These are phyloP conservation scores for Peromyscus leucopus DNA, from an alignment of 2,113 vertebrate genomes.

Conservation along the genomic window DNA sequence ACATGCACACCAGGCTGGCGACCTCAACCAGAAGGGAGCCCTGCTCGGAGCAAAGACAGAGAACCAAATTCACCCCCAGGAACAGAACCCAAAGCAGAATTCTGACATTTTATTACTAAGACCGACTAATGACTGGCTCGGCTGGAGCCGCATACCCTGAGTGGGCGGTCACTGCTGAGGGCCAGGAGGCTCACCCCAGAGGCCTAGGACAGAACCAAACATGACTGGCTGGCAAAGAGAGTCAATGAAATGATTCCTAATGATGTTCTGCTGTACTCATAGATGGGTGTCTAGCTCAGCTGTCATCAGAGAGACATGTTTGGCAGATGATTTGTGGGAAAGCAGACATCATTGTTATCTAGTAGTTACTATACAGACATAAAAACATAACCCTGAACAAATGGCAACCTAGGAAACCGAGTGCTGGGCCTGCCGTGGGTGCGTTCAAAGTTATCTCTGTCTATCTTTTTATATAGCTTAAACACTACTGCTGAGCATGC, in stretches of 20 bases:
- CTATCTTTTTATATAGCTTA: neutral
- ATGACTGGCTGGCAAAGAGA: too few species aligned
- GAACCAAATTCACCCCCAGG: conserved; percentile 31
- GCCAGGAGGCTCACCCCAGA: too few species aligned
- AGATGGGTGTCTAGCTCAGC: too few species aligned
- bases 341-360: neutral
- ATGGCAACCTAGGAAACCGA: neutral
- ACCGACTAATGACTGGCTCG: too few species aligned
- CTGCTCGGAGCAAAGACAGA: neutral
- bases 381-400: neutral
- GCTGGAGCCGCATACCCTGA: too few species aligned
- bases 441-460: neutral
- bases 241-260: too few species aligned
- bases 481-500: neutral
- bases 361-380: neutral
- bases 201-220: too few species aligned
- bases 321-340: neutral
- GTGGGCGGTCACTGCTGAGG: too few species aligned
- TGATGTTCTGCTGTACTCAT: too few species aligned
- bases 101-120: neutral
- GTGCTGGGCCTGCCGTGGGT: neutral
- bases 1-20: neutral
- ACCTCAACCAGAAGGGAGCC: neutral
- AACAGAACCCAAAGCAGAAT: neutral
- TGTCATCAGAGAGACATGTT: neutral